Evolutionary conservation across 64 coral and sea anemone genomes (phyloP).

Genomic region (Porites lutea): DNA sequence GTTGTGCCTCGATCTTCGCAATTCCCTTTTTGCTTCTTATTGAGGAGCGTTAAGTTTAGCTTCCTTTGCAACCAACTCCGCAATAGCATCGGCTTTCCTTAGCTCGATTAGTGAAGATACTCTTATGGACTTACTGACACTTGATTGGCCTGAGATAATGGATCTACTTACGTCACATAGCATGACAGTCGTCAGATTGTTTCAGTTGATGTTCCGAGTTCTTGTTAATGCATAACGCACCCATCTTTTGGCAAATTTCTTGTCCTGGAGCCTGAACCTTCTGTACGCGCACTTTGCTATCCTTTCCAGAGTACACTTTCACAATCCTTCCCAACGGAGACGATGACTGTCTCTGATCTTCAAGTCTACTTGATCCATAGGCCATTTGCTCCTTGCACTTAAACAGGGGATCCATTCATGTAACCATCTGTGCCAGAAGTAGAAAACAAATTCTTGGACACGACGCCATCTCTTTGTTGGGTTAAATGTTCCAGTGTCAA

Average conservation of each 20-base stretch:
- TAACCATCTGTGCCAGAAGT: slow-evolving; percentile 50
- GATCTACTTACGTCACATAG: too few species aligned
- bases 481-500: neutral
- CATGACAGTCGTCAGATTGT: too few species aligned
- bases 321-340: too few species aligned
- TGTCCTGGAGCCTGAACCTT: too few species aligned
- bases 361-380: slow-evolving; percentile 8
- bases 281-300: too few species aligned
- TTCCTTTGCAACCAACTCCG: neutral
- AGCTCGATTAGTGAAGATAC: neutral
- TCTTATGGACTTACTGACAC: too few species aligned
- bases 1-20: neutral
- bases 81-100: slow-evolving; percentile 10
- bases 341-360: neutral
- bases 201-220: too few species aligned
- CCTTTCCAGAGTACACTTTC: too few species aligned
- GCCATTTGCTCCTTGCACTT: slow-evolving; percentile 21
- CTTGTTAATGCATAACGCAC: too few species aligned
- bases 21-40: neutral
- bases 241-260: too few species aligned
- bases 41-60: neutral
- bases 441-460: slow-evolving; percentile 20
- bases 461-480: slow-evolving; percentile 14
- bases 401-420: slow-evolving; percentile 31
- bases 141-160: too few species aligned